Base-by-base conservation (phyloP, 2,888 invertebrate genomes). In the Melipona bicolor region DNA sequence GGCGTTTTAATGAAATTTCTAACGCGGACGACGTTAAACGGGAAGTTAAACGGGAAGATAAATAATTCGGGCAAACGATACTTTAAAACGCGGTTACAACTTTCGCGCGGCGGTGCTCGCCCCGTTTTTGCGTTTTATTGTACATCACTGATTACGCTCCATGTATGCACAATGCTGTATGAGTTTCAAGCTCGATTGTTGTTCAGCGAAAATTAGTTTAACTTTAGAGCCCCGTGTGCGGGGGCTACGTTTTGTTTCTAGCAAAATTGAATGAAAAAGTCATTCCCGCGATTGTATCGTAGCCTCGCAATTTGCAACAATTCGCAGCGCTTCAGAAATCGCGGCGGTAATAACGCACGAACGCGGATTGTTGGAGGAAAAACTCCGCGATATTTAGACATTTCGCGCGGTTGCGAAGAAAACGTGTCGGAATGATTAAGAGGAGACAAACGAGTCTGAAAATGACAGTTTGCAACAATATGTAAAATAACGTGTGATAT, bases 181-280 rank as follows among this genome's bases (percentile, higher is more conserved):
- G 21, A 49, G 9, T 72, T 61, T 0, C 43, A 2, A 17, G 49
- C 15, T 2, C 27, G 27, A 27, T 27, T 11, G 24, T 61, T 27
- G 49, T 27, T 32, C 61, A 27, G 9, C 5, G 61, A 21, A 62
- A 72, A 62, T 72, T 72, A 72, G 72, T 72, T 72, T 61, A 27
- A 15, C 61, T 43, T 61, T 61, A 24, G 3, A 49, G 15, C 17
- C 17, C 43, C 13, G 19, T 6, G 21, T 15, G 19, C 13, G 72
- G n/a, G 21, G 21, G 32, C 32, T 32, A 32, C 27, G 27, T 49
- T 72, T 61, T 61, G 72, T 32, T 27, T 4, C 17, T 15, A 27
- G 19, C 32, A 43, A 49, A 59, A 61, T 59, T 61, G 24, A 59
- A 72, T 59, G 24, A 27, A 49, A 59, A 43, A 21, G 13, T 24